A percentile compares a stretch with the other conserved stretches of the same genome.
These are phyloP conservation scores for Platycnemis pennipes DNA, from an alignment of 2,888 invertebrate species.

Conservation along the genomic window DNA sequence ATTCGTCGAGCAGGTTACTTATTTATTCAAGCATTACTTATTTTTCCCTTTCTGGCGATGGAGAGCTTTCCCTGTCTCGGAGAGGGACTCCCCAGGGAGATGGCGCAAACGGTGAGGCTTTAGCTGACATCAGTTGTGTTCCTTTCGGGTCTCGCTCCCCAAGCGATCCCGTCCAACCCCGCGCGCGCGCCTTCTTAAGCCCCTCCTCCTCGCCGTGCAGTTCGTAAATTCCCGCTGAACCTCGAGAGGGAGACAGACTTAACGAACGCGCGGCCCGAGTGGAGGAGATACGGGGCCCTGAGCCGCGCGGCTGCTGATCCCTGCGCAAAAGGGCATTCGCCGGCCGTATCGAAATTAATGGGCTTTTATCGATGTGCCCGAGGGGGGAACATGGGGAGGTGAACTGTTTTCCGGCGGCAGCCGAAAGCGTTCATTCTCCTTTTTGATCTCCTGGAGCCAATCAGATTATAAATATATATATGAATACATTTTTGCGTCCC, in stretches of 20 bases:
- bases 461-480: background rate
- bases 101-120: background rate
- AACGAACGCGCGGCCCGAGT: background rate
- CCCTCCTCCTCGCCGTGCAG: background rate
- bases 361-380: background rate
- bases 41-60: background rate
- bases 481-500: background rate
- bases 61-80: background rate
- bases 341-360: constrained; percentile 18
- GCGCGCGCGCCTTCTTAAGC: background rate
- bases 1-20: background rate
- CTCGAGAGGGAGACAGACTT: background rate
- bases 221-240: background rate
- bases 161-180: background rate
- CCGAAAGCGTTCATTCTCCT: background rate
- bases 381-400: background rate
- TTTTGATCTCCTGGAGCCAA: background rate
- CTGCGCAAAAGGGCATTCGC: background rate
- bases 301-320: background rate
- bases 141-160: background rate
- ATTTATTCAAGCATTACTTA: background rate
- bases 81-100: background rate
- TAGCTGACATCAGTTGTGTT: background rate
- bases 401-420: background rate
- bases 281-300: background rate